Base-by-base conservation (phyloP, 2,797 vertebrate species). In the Eulemur mongoz region DNA sequence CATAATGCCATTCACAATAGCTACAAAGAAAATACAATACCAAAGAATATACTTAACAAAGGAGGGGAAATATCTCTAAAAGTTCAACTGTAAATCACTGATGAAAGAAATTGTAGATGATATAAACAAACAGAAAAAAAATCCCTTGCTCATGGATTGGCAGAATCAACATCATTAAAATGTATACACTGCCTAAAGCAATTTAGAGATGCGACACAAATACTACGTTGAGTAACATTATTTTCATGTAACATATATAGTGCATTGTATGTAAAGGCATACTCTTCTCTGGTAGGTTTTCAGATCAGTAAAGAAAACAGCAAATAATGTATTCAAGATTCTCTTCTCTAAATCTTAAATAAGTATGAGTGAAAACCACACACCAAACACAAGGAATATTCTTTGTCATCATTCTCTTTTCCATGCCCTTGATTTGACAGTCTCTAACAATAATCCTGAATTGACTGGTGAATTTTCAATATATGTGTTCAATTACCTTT, bases 381-480 rank as follows among this genome's bases (percentile, higher is more conserved):
- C 48, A 52, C 54, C 83, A 76, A 90, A 72, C 32, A 57, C 18
- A 65, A 63, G 35, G 10, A 72, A 20, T 83, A 92, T 72, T 38
- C 13, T 52, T 27, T 70, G 61, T 38, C 35, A 81, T 88, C 11
- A 67, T 67, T 96, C 82, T 59, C 30, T 65, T 94, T 76, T 59
- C 25, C 43, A 45, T 83, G 85, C 0, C 43, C 84, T 95, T 83
- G 76, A 88, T 91, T 81, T 92, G 50, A 94, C n/a, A 73, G 30
- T 27, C 94, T 92, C 76, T 91, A 40, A 45, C 10, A 93, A 70
- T 82, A 94, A 94, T 50, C 11, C 15, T 81, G 32, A 32, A n/a
- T 73, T 93, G 81, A 11, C 6, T 61, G 14, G 7, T 75, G n/a
- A 89, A 35, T 79, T 93, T 96, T 82, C 20, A 57, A 70, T 79